These are phyloP conservation scores for Zosterops borbonicus DNA, from an alignment of 2,113 vertebrate species.

Conservation along the genomic window DNA sequence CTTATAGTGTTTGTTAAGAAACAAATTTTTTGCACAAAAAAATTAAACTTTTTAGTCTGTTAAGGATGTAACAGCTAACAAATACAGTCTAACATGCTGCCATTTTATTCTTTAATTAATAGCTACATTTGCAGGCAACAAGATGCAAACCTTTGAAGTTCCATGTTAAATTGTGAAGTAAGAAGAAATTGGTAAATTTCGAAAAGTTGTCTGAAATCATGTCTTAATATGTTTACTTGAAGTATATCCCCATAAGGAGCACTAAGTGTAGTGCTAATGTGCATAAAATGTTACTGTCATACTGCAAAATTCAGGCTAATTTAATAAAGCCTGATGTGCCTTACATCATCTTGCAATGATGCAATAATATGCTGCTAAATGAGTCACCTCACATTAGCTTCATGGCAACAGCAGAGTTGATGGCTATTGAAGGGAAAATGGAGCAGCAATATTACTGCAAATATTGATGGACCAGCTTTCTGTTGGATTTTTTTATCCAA, in stretches of 20 bases:
- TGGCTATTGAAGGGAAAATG: slow-evolving; percentile 59
- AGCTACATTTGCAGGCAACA: not conserved
- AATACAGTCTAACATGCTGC: not conserved
- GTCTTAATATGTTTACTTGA: slow-evolving; percentile 35
- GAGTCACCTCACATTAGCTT: slow-evolving; percentile 72
- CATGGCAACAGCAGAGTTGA: slow-evolving; percentile 68
- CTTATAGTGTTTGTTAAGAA: not conserved
- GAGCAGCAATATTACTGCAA: slow-evolving; percentile 53
- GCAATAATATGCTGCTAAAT: slow-evolving; percentile 75
- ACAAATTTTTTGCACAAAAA: not conserved
- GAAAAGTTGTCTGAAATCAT: slow-evolving; percentile 2
- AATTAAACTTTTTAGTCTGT: not conserved
- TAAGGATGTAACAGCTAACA: not conserved
- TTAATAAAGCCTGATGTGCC: slow-evolving; percentile 75
- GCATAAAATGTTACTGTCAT: slow-evolving; percentile 65
- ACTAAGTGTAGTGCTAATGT: slow-evolving; percentile 61
- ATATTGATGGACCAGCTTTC: slow-evolving; percentile 44
- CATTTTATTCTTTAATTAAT: not conserved
- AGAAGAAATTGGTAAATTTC: not conserved
- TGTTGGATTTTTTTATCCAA: slow-evolving; percentile 15
- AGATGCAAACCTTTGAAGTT: not conserved
- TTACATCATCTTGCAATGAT: slow-evolving; percentile 76
- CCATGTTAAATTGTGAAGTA: not conserved
- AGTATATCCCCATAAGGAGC: slow-evolving; percentile 49
- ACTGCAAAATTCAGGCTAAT: slow-evolving; percentile 69